Evolutionary conservation across 2,888 invertebrate genomes (phyloP).

Genomic region (Callyntrura sp.): DNA sequence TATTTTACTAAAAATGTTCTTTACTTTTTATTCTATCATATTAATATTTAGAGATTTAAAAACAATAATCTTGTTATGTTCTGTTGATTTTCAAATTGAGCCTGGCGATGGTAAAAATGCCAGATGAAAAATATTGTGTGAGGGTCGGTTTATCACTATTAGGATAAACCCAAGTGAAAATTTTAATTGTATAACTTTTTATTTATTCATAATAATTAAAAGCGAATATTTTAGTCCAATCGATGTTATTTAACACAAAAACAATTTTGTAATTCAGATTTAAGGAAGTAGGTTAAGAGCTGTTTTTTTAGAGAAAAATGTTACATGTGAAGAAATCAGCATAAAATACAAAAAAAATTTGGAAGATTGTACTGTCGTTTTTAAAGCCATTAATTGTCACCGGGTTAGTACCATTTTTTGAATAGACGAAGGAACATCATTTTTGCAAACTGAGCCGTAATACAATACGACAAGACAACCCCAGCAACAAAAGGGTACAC

Average conservation of each 20-base stretch:
- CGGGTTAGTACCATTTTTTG: constrained; percentile 13
- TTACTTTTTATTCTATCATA: background rate
- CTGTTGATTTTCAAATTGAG: no score
- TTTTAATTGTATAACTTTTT: constrained; percentile 1
- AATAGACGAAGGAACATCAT: background rate
- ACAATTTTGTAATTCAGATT: background rate
- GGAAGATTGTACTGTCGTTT: background rate
- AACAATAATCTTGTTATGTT: no score
- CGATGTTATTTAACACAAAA: background rate
- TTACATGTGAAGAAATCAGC: no score
- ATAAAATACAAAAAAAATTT: no score
- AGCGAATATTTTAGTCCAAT: background rate
- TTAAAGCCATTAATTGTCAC: background rate
- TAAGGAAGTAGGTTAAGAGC: background rate
- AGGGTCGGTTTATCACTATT: no score
- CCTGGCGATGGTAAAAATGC: no score
- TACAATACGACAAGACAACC: background rate
- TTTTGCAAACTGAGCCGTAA: background rate
- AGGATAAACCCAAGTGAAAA: background rate
- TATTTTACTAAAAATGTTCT: constrained; percentile 3
- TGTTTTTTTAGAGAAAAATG: no score
- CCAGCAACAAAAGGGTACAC: constrained; percentile 3
- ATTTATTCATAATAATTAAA: constrained; percentile 5
- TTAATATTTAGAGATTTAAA: background rate
- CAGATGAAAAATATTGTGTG: no score